phyloP scores from a whole-genome alignment of 1,140 invertebrate species.

The Sycobia sp. region DNA sequence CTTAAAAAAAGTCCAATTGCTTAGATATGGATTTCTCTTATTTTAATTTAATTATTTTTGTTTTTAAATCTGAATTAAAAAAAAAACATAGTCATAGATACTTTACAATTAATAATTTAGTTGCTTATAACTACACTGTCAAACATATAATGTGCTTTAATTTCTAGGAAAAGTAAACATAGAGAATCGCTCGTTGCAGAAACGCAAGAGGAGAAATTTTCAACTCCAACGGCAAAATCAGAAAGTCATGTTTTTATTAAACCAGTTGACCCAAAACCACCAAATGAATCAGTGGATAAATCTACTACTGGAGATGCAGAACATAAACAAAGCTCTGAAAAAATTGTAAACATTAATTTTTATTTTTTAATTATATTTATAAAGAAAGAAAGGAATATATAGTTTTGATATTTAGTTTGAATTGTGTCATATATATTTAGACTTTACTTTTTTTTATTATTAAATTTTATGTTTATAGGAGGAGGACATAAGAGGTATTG shows the following conservation, averaged over 20 bases:
- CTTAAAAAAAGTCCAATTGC: too few species aligned
- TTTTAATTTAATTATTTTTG: too few species aligned
- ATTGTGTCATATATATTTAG: too few species aligned
- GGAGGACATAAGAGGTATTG: constrained; percentile 46
- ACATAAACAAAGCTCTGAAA: constrained; percentile 45
- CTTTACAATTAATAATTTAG: too few species aligned
- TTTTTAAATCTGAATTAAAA: too few species aligned
- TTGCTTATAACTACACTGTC: too few species aligned
- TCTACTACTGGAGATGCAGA: constrained; percentile 36
- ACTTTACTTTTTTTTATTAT: too few species aligned
- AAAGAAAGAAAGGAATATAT: background rate
- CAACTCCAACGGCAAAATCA: constrained; percentile 39
- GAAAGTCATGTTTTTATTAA: constrained; percentile 55
- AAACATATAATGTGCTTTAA: too few species aligned
- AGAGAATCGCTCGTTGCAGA: constrained; percentile 45
- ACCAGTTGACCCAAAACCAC: constrained; percentile 49
- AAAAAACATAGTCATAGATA: too few species aligned
- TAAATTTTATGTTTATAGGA: constrained; percentile 51
- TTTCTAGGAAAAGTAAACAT: constrained; percentile 21
- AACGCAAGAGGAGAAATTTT: constrained; percentile 40
- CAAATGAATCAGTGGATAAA: constrained; percentile 41
- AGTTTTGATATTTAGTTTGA: too few species aligned
- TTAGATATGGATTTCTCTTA: too few species aligned
- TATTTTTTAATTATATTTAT: background rate
- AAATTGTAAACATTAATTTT: constrained; percentile 41